A percentile compares a stretch with the other conserved stretches of the same genome.
Evolutionary conservation across 2,797 vertebrate species (phyloP).

Genomic region (Sternotherus odoratus): DNA sequence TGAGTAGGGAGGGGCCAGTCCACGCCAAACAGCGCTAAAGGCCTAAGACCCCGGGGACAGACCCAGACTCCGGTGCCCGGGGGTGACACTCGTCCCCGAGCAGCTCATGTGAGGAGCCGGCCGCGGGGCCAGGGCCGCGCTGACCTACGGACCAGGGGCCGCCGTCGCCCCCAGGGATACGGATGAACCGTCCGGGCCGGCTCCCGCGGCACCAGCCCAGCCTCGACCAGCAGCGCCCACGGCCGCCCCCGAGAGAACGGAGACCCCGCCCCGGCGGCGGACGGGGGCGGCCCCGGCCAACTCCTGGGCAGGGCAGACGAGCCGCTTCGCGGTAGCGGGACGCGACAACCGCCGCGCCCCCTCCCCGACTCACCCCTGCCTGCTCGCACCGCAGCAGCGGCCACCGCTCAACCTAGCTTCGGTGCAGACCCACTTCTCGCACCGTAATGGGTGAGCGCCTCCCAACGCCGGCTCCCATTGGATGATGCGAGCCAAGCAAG

Average conservation of each 20-base stretch:
- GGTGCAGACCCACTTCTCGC: neutral
- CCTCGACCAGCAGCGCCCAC: neutral
- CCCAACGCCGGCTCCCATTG: neutral
- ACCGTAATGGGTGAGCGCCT: neutral
- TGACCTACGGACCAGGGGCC: neutral
- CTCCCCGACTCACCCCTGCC: neutral
- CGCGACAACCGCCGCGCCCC: fast-evolving
- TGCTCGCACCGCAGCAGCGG: neutral
- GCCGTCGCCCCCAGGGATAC: neutral
- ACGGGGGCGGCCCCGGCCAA: neutral
- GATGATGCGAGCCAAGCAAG: fast-evolving
- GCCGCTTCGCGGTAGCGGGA: fast-evolving
- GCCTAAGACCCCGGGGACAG: neutral
- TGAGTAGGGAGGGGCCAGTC: neutral
- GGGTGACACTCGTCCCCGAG: neutral
- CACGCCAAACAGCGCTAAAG: too few relatives aligned
- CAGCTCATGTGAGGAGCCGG: neutral
- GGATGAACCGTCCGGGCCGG: too few relatives aligned
- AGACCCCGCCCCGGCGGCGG: neutral
- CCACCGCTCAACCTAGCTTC: neutral
- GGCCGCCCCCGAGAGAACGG: too few relatives aligned
- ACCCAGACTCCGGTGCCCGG: neutral
- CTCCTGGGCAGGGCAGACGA: neutral
- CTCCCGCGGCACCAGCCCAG: neutral
- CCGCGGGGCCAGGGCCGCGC: neutral